Percentiles rank a stretch among this genome's conserved stretches.
These are phyloP conservation scores for Fragum fragum DNA, from an alignment of 2,888 invertebrate genomes.

Conservation along the genomic window DNA sequence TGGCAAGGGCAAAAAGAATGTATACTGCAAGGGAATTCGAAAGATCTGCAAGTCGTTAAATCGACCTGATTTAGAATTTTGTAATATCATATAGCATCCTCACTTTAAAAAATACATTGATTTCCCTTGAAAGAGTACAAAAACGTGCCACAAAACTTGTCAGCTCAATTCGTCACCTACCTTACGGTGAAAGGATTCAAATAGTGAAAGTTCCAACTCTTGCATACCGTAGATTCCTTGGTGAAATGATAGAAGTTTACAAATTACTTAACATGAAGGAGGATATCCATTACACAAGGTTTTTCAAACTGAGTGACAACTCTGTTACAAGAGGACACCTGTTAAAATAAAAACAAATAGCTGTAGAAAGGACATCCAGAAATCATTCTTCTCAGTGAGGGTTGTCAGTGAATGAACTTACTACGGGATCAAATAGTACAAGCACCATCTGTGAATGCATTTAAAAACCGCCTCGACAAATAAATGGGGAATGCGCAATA, in stretches of 20 bases:
- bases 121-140: slow-evolving; percentile 21
- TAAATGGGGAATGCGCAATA: slow-evolving; percentile 1
- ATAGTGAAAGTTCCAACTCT: no score
- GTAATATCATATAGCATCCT: slow-evolving; percentile 29
- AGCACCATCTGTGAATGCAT: slow-evolving; percentile 4
- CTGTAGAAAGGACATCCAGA: not conserved
- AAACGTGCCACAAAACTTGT: slow-evolving; percentile 26
- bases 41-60: slow-evolving; percentile 30
- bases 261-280: not conserved
- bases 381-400: not conserved
- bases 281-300: no score
- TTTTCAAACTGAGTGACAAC: not conserved
- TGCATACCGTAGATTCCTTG: slow-evolving; percentile 32
- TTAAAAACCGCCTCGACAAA: slow-evolving; percentile 14
- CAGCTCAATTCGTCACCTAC: no score
- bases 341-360: slow-evolving; percentile 1
- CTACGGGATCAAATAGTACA: not conserved
- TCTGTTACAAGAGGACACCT: not conserved
- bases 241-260: slow-evolving; percentile 12
- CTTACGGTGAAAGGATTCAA: no score
- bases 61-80: slow-evolving; percentile 31
- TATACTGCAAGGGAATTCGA: no score
- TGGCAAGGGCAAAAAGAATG: no score
- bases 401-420: not conserved
- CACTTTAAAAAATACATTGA: slow-evolving; percentile 33